Evolutionary conservation across 1,140 invertebrate species (phyloP), one percentile per base, ranked within the genome.

Genomic region (Musca domestica): DNA sequence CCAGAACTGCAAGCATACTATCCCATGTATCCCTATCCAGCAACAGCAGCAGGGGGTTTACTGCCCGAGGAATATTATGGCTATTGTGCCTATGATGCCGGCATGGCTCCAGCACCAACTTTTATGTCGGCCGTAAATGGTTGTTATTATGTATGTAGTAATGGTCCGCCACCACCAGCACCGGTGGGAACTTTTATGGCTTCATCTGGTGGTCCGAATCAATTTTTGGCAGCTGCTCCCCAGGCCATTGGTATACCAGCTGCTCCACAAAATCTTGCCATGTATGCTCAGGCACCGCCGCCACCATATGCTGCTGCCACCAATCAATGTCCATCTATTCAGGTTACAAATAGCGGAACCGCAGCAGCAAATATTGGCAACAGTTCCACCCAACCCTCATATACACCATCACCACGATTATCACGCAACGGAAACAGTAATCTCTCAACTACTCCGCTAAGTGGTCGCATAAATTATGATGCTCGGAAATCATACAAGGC

Each of bases 391-490:
- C 17, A 51, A 7, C 9, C 1, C 10, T 9, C 3, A 4, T 41
- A 68, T 64, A 58, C 67, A 23, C 51, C 30, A 2, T 41, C 51
- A 22, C n/a, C 58, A 25, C 54, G 56, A 12, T 27, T 49, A 41
- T 19, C 41, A 10, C 10, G 47, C 4, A 27, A 15, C 14, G 17
- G 7, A 1, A 23, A 51, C 20, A 49, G 52, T 41, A 68, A 25
- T 9, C 47, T 58, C 0, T 51, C 25, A 2, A 68, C n/a, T 61
- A 66, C 68, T 3, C 66, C 69, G 5, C 9, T 64, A 64, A 70
- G 23, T 52, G 70, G 72, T 64, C 15, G 70, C 65, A 76, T 87
- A 70, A 85, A 86, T 80, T 80, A 82, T 70, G 77, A 83, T 70
- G 82, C 83, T 34, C 74, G 75, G 22, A 73, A 70, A 20, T 78